Percentiles rank a stretch among this genome's conserved stretches.
Conservation (phyloP, 2,888 invertebrate genomes). For the Diadegma fenestrale region DNA sequence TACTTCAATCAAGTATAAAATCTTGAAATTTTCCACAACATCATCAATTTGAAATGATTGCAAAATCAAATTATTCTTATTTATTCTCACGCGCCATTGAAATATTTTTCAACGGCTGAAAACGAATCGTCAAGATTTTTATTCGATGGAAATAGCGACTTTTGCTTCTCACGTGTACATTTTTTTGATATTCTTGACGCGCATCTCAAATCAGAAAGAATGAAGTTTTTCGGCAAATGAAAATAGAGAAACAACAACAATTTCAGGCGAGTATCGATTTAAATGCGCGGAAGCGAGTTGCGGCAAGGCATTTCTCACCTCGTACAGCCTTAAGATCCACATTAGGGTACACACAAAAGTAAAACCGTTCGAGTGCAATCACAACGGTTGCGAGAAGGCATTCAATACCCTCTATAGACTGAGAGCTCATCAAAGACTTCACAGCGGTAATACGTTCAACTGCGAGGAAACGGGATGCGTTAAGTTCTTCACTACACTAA, state of each 20-base stretch:
- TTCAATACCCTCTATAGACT: slow-evolving; percentile 97
- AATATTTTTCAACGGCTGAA: not conserved
- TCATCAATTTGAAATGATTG: not conserved
- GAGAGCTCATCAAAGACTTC: slow-evolving; percentile 95
- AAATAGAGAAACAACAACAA: slow-evolving; percentile 41
- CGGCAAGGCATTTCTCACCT: slow-evolving; percentile 97
- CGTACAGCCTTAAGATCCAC: slow-evolving; percentile 97
- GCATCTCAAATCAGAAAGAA: slow-evolving; percentile 5
- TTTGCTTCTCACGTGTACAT: not conserved
- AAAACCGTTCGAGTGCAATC: slow-evolving; percentile 95
- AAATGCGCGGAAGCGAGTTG: slow-evolving; percentile 95
- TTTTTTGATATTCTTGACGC: slow-evolving; percentile 14
- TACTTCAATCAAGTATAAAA: slow-evolving; percentile 6
- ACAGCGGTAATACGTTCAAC: slow-evolving; percentile 97
- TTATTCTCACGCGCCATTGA: not conserved
- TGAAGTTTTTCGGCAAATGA: slow-evolving; percentile 44
- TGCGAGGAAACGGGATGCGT: slow-evolving; percentile 93
- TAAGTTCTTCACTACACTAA: slow-evolving; percentile 97
- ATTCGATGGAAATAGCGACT: not conserved
- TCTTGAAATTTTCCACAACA: not conserved
- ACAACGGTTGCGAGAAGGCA: slow-evolving; percentile 94
- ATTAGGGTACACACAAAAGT: slow-evolving; percentile 96
- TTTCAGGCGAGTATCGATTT: slow-evolving; percentile 96
- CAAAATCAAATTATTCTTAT: not conserved
- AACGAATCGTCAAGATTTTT: not conserved